Evolutionary conservation across 2,888 invertebrate genomes (phyloP), one percentile per base, ranked within the genome.

Genomic region (Pollenia labialis): DNA sequence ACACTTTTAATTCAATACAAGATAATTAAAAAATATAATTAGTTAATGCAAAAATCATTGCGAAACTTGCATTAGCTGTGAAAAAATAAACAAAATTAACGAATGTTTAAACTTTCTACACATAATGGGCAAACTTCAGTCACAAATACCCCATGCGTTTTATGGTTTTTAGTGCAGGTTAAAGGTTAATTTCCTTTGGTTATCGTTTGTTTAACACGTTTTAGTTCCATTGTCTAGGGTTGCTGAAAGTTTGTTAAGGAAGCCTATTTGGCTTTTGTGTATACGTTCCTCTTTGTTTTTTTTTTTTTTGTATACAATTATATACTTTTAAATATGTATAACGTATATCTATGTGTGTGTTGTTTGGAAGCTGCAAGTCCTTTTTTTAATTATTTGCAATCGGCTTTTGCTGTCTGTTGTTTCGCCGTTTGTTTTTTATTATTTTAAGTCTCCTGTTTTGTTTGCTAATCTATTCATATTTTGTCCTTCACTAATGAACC

Each of bases 391-490:
- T 42, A 42, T 75, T 62, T 62, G 14, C 7, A 32, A 8, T 10
- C 0, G 7, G 16, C 18, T 64, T 23, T 18, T 32, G 14, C 48
- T 46, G 23, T 58, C 10, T 23, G n/a, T n/a, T 44, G 44, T 42
- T 14, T 32, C 14, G 16, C 3, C 18, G 8, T 46, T 11, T n/a
- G 44, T 18, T 56, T 18, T 14, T 0, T 72, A 12, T n/a, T 50
- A 7, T 66, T 8, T 11, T 14, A 23, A 8, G 52, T 16, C 10
- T 52, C 54, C 42, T 69, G 11, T 48, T n/a, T 11, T 48, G 4
- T 72, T 50, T 52, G 40, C 50, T 54, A 71, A 42, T 50, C 75
- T 62, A 52, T n/a, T 18, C 11, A 44, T 44, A 64, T 52, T 58
- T 64, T 76, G 1, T 11, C 44, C 8, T 42, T 23, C n/a, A 14